Evolutionary conservation across 2,113 vertebrate genomes (phyloP), one percentile per base, ranked within the genome.

Genomic region (Suricata suricatta): DNA sequence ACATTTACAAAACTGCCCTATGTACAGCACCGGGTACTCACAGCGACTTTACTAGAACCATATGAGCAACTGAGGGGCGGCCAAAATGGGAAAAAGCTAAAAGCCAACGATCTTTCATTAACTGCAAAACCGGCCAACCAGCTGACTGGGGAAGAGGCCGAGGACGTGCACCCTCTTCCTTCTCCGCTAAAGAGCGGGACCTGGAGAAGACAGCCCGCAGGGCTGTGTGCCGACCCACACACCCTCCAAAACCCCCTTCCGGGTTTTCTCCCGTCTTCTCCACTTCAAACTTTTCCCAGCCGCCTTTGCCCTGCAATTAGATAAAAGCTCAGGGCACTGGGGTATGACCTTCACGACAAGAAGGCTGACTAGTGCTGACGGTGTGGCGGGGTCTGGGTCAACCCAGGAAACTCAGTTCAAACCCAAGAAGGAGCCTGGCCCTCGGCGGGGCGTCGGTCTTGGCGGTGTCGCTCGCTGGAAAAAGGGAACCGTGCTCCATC

Each of bases 21-120:
- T 71, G 69, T 90, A 93, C 71, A 96, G 97, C 95, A 90, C 84
- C 21, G 33, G 44, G 12, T 85, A 88, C 54, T 95, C 95, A 95
- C 87, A 97, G 97, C 87, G 71, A 57, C 47, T 52, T 82, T 44
- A 13, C 54, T 13, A 86, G 90, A 95, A 25, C 68, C 5, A 1
- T 31, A 54, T 0, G 47, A 64, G 57, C 76, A 82, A 84, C 31
- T 9, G 35, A 52, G 19, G n/a, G 52, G 93, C 52, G 72, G 47
- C 83, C 44, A 54, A 63, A 50, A 86, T 9, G 35, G 66, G 10
- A 72, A 96, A 13, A 50, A 63, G 38, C 27, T 21, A 4, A 71
- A 41, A 80, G 23, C 7, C 38, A 0, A 1, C 21, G 33, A 77
- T 25, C n/a, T 90, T 50, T 60, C 1, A 17, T 27, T 12, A 79